These are phyloP conservation scores for Drosophila gaucha DNA, from an alignment of 2,888 invertebrate species.

Conservation along the genomic window DNA sequence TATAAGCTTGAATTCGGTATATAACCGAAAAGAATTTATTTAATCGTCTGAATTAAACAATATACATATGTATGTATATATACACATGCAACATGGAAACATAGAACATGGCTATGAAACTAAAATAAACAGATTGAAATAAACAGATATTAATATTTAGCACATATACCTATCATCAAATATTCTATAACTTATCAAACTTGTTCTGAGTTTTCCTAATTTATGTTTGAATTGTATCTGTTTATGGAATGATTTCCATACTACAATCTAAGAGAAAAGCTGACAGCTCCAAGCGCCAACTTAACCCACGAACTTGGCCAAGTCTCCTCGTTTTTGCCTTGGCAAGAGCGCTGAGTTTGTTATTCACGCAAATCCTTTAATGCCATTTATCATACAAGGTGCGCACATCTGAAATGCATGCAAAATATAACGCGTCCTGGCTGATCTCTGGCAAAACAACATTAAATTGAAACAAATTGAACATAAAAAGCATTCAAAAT, in stretches of 20 bases:
- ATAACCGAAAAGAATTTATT: too few species aligned
- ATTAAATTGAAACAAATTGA: slow-evolving; percentile 80
- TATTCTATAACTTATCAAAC: too few species aligned
- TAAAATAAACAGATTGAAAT: too few species aligned
- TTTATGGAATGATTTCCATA: slow-evolving; percentile 12
- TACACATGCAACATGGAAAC: too few species aligned
- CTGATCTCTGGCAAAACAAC: slow-evolving; percentile 75
- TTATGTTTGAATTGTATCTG: too few species aligned
- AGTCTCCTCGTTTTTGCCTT: slow-evolving; percentile 15
- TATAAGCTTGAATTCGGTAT: too few species aligned
- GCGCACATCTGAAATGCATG: slow-evolving; percentile 71
- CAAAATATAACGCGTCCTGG: slow-evolving; percentile 67
- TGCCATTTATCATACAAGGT: slow-evolving; percentile 72
- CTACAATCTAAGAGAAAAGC: slow-evolving; percentile 25
- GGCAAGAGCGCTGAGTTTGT: slow-evolving; percentile 46
- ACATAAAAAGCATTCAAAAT: slow-evolving; percentile 80
- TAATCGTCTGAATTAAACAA: too few species aligned
- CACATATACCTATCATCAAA: neutral
- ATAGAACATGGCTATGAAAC: too few species aligned
- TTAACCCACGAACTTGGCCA: slow-evolving; percentile 32
- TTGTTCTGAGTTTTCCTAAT: too few species aligned
- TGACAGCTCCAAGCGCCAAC: slow-evolving; percentile 21
- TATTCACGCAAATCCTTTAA: slow-evolving; percentile 77
- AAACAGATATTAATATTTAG: too few species aligned
- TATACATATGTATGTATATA: too few species aligned